These are phyloP conservation scores for Ptyas mucosa DNA, from an alignment of 2,113 vertebrate species.

Conservation along the genomic window DNA sequence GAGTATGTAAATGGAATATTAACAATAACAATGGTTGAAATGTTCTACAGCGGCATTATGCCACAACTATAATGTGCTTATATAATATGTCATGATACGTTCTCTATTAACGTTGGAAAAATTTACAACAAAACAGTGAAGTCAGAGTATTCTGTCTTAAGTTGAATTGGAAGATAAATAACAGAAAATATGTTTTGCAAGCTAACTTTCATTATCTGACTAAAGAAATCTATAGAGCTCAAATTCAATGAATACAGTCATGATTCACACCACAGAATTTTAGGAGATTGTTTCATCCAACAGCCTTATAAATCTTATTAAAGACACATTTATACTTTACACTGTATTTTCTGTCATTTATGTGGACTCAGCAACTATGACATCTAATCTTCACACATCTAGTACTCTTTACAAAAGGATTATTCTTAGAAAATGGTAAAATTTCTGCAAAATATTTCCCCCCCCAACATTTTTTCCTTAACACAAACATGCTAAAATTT, in stretches of 20 bases:
- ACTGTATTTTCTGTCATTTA: not conserved
- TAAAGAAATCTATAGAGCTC: not conserved
- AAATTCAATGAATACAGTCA: not conserved
- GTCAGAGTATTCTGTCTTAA: not conserved
- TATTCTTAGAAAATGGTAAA: not conserved
- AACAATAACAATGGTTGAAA: not conserved
- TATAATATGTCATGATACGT: not conserved
- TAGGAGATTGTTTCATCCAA: not conserved
- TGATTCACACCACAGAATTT: not conserved
- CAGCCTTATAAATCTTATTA: not conserved
- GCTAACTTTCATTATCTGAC: not conserved
- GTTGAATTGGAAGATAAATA: not conserved
- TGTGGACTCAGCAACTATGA: not conserved
- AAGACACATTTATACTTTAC: not conserved
- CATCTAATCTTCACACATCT: not conserved
- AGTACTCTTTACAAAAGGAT: not conserved
- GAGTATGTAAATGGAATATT: not conserved
- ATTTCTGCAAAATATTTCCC: slow-evolving; percentile 3
- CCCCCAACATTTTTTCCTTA: slow-evolving; percentile 13
- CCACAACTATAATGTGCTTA: not conserved
- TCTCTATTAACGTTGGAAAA: not conserved
- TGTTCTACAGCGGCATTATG: not conserved
- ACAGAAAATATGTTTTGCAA: not conserved
- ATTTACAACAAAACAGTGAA: not conserved
- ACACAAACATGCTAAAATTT: not conserved